Conservation (phyloP, 2,797 vertebrate species). For the Dromococcyx pavoninus region DNA sequence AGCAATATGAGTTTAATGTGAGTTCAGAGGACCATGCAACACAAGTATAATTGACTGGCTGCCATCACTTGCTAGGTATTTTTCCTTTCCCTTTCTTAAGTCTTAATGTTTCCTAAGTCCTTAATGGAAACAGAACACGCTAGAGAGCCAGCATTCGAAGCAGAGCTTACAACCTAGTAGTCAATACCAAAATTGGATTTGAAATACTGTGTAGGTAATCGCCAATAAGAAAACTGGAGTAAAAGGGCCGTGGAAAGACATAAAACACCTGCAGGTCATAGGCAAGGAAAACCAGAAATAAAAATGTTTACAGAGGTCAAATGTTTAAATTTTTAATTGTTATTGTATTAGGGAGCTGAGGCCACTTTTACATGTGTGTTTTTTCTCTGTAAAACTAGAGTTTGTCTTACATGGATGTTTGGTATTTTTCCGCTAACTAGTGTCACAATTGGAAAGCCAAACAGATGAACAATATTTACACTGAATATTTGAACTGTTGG, state of each 20-base stretch:
- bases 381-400: background rate
- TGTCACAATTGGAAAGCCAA: background rate
- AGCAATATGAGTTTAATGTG: conserved; percentile 21
- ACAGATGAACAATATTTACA: conserved; percentile 24
- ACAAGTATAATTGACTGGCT: background rate
- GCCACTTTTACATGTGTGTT: background rate
- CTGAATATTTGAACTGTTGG: background rate
- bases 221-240: background rate
- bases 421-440: background rate
- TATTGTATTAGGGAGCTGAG: background rate
- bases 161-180: background rate
- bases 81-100: background rate
- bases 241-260: background rate
- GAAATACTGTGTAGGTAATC: conserved; percentile 7
- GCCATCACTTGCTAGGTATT: background rate
- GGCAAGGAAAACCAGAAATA: background rate
- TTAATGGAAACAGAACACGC: conserved; percentile 14
- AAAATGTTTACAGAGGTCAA: conserved; percentile 9
- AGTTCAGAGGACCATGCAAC: conserved; percentile 3
- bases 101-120: background rate
- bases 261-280: background rate
- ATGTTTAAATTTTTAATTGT: conserved; percentile 7
- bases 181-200: conserved; percentile 40
- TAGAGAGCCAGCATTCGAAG: background rate
- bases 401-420: background rate